Evolutionary conservation across 2,113 vertebrate species (phyloP), one percentile per base, ranked within the genome.

Genomic region (Catharus minimus): DNA sequence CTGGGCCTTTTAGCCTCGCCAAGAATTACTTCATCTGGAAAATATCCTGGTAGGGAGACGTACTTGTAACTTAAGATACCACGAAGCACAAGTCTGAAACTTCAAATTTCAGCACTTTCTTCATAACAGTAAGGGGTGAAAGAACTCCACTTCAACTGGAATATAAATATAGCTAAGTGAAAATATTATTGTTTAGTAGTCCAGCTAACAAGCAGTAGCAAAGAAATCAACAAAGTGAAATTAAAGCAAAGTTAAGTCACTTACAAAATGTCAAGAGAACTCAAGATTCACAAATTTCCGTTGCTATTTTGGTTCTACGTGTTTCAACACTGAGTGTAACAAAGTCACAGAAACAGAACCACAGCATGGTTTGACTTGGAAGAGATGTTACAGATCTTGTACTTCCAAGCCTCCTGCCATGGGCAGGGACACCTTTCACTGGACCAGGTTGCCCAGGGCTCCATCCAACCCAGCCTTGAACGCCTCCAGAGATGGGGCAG

Each of bases 11-110:
- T 39, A 80, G 46, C 60, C 69, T 78, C 1, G 71, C 93, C 95
- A 96, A 95, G 56, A 72, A 41, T 96, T 92, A 96, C 84, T 96
- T 97, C 94, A 96, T 84, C 38, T 93, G 92, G 95, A 97, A 97
- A 97, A 57, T 67, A 96, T 94, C 89, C 81, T 39, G 53, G 82
- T 64, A 74, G 44, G 41, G 83, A 88, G 80, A 88, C 3, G 8
- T 86, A 82, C 85, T 92, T 82, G 73, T 74, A 93, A 93, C 64
- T 86, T 82, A 58, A 93, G 88, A 94, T 93, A 90, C 60, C 46
- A 76, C 11, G 52, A 77, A 90, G 72, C 79, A 57, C 33, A 82
- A 82, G 39, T 77, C 58, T 80, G 67, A 93, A 94, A 91, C 82
- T 88, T 88, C 32, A 88, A 50, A 91, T 86, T 95, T 94, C 92